Evolutionary conservation across 2,888 invertebrate species (phyloP), one percentile per base, ranked within the genome.

Genomic region (Athripsodes cinereus): DNA sequence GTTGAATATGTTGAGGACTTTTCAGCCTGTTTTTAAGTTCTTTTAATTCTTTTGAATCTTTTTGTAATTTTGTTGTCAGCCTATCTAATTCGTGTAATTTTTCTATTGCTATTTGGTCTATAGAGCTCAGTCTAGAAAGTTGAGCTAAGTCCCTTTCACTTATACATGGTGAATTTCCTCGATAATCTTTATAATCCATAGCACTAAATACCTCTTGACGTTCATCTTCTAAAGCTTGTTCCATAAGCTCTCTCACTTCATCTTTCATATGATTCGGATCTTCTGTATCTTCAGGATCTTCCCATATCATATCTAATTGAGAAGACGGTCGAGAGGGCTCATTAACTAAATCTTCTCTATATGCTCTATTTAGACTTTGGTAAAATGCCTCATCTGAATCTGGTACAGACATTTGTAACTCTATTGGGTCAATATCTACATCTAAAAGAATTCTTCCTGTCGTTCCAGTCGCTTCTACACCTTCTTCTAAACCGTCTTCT

Each of bases 381-480:
- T 93, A 93, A 71, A 92, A 93, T 21, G 90, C 90, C 73, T 92
- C 92, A 68, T 90, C 88, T 2, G 91, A 90, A 73, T 88, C 88
- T 70, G 83, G 82, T 31, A 74, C 69, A 64, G 77, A 77, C 53
- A 78, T 78, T 65, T 75, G 76, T 52, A 72, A 70, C 13, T 61
- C 62, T 13, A 48, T 49, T 49, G 59, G 52, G 35, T 62, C 55
- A 13, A 52, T 55, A 47, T 59, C 56, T n/a, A 40, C 40, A 66
- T 74, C 73, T 67, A 75, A 68, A 64, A 76, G 68, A 61, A 57
- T 58, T n/a, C 59, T 53, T 47, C 49, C 52, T 8, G 58, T 51
- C 52, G 72, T 68, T 57, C 64, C 21, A 61, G 74, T 69, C 67
- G 79, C 74, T 74, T 81, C 85, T 59, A 85, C 74, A 16, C 84